These are phyloP conservation scores for Rhinolophus ferrumequinum DNA, from an alignment of 2,113 vertebrate genomes.

Conservation along the genomic window DNA sequence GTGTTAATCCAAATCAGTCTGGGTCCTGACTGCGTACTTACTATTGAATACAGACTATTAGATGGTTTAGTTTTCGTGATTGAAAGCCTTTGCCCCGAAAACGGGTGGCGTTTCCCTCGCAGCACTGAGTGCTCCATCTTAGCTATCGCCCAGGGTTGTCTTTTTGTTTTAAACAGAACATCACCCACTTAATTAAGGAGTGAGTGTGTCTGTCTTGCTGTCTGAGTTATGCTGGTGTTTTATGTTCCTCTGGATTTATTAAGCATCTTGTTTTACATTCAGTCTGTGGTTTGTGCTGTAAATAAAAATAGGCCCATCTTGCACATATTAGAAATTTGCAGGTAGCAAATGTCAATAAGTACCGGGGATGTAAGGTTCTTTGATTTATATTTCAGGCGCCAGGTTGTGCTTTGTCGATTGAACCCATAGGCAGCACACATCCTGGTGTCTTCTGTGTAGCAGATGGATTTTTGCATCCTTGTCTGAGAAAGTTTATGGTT, in stretches of 20 bases:
- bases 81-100: slow-evolving; percentile 88
- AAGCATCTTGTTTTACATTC: slow-evolving; percentile 86
- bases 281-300: slow-evolving; percentile 85
- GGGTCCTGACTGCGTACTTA: slow-evolving; percentile 85
- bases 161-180: slow-evolving; percentile 90
- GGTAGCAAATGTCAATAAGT: slow-evolving; percentile 72
- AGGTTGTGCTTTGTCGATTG: slow-evolving; percentile 41
- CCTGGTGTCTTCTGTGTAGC: background rate
- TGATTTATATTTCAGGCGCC: slow-evolving; percentile 65
- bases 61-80: slow-evolving; percentile 92
- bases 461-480: slow-evolving; percentile 47
- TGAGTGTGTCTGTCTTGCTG: slow-evolving; percentile 88
- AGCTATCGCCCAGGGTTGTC: slow-evolving; percentile 83
- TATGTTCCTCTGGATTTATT: slow-evolving; percentile 84
- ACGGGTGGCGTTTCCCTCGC: slow-evolving; percentile 85
- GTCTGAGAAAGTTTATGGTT: slow-evolving; percentile 71
- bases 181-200: slow-evolving; percentile 96
- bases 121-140: slow-evolving; percentile 84
- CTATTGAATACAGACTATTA: slow-evolving; percentile 87
- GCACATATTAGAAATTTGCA: slow-evolving; percentile 69
- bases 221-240: slow-evolving; percentile 87
- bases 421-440: slow-evolving; percentile 35
- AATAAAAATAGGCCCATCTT: slow-evolving; percentile 87
- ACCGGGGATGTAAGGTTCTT: slow-evolving; percentile 48
- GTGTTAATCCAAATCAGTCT: slow-evolving; percentile 91